Evolutionary conservation across 2,797 vertebrate species (phyloP), one percentile per base, ranked within the genome.

Genomic region (Coccyzus lansbergi): DNA sequence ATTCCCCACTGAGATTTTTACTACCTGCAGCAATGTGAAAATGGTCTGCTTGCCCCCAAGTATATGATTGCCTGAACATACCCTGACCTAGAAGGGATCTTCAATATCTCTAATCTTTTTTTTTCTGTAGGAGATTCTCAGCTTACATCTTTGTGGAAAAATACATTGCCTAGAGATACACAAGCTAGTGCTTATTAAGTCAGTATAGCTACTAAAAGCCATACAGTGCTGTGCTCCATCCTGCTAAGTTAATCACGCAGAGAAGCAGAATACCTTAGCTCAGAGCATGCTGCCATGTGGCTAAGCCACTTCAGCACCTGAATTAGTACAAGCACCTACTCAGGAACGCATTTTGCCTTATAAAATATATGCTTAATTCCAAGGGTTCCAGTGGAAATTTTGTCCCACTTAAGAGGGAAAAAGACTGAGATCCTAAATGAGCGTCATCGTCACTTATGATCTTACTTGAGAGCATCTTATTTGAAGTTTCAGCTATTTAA

Each of bases 341-440:
- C 79, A 77, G 75, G 81, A 94, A 77, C 60, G 70, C 12, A 52
- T 91, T 87, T 89, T 92, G 72, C 83, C 51, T 86, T 94, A 58
- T 21, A 53, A 88, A 83, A 71, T 51, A 3, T 40, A 28, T 33
- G 83, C 60, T 59, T 83, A 79, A 67, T 90, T 83, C 68, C 19
- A 7, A 29, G 63, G 25, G 48, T 71, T 78, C 58, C 28, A n/a
- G 22, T 53, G 62, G 42, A 70, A 65, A 74, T 34, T 48, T 64
- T 69, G 53, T 70, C 21, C 15, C 16, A 49, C 22, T 85, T 60
- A 84, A 38, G 18, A 77, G n/a, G 24, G 18, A 80, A 67, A 29
- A 83, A 71, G 65, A 63, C 75, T 67, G 52, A 82, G 29, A 69
- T 88, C 24, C 56, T 52, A 2, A 28, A 15, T 44, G 42, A 72